phyloP scores from a whole-genome alignment of 2,888 invertebrate genomes.

The Eumacrocentrus americanus region DNA sequence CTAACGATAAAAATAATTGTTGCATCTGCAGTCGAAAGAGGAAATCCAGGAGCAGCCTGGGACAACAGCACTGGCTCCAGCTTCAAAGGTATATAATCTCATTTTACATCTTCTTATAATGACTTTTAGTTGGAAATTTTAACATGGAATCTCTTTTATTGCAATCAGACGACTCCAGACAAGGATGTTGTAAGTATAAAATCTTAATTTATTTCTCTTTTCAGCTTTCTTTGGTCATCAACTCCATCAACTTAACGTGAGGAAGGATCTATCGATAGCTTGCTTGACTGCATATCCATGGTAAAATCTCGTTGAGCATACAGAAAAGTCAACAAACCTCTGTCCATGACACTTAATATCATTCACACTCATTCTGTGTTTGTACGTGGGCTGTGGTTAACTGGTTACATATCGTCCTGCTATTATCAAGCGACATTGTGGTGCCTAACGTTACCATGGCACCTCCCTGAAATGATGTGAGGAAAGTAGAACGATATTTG shows the following conservation, averaged over 20 bases:
- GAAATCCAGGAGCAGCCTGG: constrained; percentile 52
- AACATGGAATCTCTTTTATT: constrained; percentile 28
- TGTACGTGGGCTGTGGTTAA: not conserved
- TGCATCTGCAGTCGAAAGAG: constrained; percentile 47
- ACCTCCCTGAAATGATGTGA: too few relatives aligned
- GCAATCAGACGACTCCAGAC: constrained; percentile 44
- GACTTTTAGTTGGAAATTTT: too few relatives aligned
- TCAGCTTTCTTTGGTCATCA: not conserved
- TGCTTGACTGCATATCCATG: too few relatives aligned
- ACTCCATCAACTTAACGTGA: not conserved
- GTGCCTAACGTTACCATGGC: too few relatives aligned
- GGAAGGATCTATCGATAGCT: not conserved
- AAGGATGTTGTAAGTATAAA: constrained; percentile 50
- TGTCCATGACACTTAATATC: not conserved
- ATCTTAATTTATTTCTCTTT: not conserved
- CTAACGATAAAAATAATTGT: constrained; percentile 11
- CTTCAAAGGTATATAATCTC: constrained; percentile 49
- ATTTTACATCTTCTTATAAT: too few relatives aligned
- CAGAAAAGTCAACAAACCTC: not conserved
- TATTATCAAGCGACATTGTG: not conserved
- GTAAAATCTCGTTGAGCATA: too few relatives aligned
- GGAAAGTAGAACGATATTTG: too few relatives aligned
- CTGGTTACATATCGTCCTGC: not conserved
- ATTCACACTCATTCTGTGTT: not conserved
- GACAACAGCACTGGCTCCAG: constrained; percentile 50